phyloP scores from a whole-genome alignment of 1,140 invertebrate genomes.

The Drosophila sucinea region DNA sequence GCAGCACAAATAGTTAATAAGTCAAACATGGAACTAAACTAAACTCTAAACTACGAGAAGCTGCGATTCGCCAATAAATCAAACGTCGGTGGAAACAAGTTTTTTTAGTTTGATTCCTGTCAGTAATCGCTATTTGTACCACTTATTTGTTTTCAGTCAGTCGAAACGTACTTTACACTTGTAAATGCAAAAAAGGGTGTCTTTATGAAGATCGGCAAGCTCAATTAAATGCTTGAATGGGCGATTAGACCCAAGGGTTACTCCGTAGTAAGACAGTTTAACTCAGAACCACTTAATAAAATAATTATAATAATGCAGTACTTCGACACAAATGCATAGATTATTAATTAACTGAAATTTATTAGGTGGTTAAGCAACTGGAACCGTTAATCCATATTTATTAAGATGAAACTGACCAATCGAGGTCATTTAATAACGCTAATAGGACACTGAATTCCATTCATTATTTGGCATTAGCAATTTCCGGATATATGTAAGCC shows the following conservation, averaged over 20 bases:
- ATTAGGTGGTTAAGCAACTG: no score
- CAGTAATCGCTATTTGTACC: neutral
- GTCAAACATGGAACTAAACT: conserved; percentile 5
- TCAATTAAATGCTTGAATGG: neutral
- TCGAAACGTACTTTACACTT: neutral
- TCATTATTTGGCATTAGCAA: no score
- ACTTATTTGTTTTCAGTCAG: conserved; percentile 5
- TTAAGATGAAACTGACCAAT: no score
- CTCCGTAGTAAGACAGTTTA: neutral
- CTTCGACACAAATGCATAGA: neutral
- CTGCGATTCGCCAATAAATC: conserved; percentile 1
- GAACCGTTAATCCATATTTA: no score
- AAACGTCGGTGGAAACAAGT: neutral
- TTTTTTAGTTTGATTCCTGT: neutral
- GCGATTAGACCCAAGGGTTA: neutral
- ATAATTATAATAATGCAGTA: neutral
- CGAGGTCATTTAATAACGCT: no score
- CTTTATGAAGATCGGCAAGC: neutral
- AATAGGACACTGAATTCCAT: no score
- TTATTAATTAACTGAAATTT: neutral
- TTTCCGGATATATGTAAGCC: no score
- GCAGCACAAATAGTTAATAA: conserved; percentile 4
- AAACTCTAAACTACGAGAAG: conserved; percentile 1
- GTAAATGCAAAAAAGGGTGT: conserved; percentile 3
- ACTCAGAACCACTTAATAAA: neutral